These are phyloP conservation scores for Drosophila trichaetosa DNA, from an alignment of 2,888 invertebrate species.

Conservation along the genomic window DNA sequence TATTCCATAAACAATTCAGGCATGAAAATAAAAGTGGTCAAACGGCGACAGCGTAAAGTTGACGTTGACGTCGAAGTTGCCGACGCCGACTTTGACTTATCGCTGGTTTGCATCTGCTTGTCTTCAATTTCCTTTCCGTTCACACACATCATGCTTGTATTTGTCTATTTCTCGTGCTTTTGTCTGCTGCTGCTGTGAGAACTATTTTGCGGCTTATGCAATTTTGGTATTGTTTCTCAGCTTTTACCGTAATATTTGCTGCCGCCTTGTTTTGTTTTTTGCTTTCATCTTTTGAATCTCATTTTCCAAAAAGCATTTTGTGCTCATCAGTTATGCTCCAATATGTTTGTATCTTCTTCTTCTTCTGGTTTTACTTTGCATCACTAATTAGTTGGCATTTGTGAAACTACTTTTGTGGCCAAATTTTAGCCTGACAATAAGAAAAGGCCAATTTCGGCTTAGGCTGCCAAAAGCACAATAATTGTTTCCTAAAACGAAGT, in stretches of 20 bases:
- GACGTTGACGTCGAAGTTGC: conserved; percentile 2
- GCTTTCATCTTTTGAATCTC: conserved; percentile 19
- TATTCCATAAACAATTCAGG: conserved; percentile 74
- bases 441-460: conserved; percentile 3
- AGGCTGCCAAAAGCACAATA: conserved; percentile 31
- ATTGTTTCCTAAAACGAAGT: conserved; percentile 6
- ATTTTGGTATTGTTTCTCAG: conserved; percentile 26
- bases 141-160: conserved; percentile 13
- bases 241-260: conserved; percentile 11
- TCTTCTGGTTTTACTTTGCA: conserved; percentile 1
- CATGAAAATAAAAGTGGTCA: conserved; percentile 80
- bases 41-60: conserved; percentile 30
- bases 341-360: conserved; percentile 26
- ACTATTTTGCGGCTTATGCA: conserved; percentile 49
- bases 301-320: conserved; percentile 37
- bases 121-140: conserved; percentile 46
- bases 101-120: conserved; percentile 53
- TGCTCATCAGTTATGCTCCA: conserved; percentile 58
- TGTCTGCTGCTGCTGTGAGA: conserved; percentile 46
- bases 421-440: conserved; percentile 32
- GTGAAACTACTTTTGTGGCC: conserved; percentile 39
- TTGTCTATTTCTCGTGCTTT: conserved; percentile 19
- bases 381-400: conserved; percentile 46
- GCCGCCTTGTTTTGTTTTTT: background rate
- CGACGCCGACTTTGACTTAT: conserved; percentile 39